Base-by-base conservation (phyloP, 2,797 vertebrate species). In the Tapera naevia region DNA sequence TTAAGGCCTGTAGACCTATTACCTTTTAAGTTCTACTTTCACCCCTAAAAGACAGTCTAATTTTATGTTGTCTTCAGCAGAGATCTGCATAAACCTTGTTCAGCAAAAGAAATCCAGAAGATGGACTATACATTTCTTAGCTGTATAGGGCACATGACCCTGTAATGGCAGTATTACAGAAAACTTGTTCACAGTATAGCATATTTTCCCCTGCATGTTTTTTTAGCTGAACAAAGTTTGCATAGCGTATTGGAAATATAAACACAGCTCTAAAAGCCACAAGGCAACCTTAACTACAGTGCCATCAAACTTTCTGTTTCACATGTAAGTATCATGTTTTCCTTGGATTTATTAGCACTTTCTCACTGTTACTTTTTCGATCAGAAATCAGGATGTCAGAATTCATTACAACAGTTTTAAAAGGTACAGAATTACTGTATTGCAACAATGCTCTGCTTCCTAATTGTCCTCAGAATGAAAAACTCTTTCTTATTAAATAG, bases 321-420 rank as follows among this genome's bases (percentile, higher is more conserved):
- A 93, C 80, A 91, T 96, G 89, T 90, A 86, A 92, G 48, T 88
- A 90, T 80, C 48, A 16, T 93, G 62, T 92, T 96, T 94, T 88
- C 71, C 69, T 95, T 95, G 92, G 91, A 79, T 92, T 93, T 95
- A 65, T 80, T 91, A 80, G 61, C 65, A 43, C 54, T 95, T 95
- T 94, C 80, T 96, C 46, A 70, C 45, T 92, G 46, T 93, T 96
- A 82, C 80, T 96, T 96, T 96, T 96, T 93, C 41, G 75, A 69
- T 62, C 64, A 64, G 62, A 73, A 96, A 58, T 96, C 69, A 76
- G 58, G 45, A 75, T 80, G 72, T 94, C 75, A 81, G 48, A 74
- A 61, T 83, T 89, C 45, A 80, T 67, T 86, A 85, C 35, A 64
- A 53, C 33, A 65, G 9, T 80, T 94, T 89, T 75, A 71, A 90